A percentile compares a stretch with the other conserved stretches of the same genome.
phyloP scores from a whole-genome alignment of 2,797 vertebrate species.

The Pipistrellus kuhlii region DNA sequence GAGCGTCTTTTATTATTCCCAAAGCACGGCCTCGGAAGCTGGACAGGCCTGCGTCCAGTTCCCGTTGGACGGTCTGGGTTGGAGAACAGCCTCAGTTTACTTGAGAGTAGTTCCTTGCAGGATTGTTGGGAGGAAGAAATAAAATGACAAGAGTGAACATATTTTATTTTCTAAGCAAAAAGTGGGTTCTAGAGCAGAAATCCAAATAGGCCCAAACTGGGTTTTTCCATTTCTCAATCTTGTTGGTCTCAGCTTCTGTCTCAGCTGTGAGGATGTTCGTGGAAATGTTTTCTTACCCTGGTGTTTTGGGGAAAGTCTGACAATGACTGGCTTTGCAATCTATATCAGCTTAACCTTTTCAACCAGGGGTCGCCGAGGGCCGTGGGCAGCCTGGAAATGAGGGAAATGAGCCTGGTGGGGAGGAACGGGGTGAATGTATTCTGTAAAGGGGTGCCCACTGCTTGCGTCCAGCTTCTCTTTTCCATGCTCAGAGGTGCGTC shows the following conservation, averaged over 20 bases:
- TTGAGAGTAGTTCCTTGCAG: background rate
- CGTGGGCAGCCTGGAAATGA: background rate
- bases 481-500: background rate
- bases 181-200: background rate
- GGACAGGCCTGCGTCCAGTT: background rate
- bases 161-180: background rate
- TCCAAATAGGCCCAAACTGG: background rate
- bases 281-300: background rate
- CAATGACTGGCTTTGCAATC: background rate
- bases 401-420: too few relatives aligned
- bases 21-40: background rate
- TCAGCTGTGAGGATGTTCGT: background rate
- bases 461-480: background rate
- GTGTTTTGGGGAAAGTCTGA: background rate
- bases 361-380: background rate
- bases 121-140: background rate
- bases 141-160: background rate
- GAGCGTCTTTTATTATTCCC: background rate
- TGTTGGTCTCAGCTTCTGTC: background rate
- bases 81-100: background rate
- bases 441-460: rapidly evolving
- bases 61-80: background rate
- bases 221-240: background rate
- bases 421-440: rapidly evolving
- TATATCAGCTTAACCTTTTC: background rate